These are phyloP conservation scores for Oreochromis spilurus DNA, from an alignment of 2,113 vertebrate genomes.

Conservation along the genomic window DNA sequence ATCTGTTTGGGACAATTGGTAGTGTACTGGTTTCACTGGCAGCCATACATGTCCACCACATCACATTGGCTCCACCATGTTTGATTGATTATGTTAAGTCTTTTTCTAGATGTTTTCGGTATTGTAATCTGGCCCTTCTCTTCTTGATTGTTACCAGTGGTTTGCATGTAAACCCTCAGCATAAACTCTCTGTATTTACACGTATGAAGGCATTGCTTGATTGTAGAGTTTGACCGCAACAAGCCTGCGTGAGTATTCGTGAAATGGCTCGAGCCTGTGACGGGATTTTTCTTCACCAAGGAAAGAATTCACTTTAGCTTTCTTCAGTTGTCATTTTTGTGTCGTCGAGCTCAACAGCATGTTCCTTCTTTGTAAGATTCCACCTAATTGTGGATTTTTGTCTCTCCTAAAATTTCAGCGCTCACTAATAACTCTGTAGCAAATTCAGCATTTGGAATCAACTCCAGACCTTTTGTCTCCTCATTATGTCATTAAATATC, in stretches of 20 bases:
- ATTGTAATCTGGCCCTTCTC: background rate
- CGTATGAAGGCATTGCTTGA: background rate
- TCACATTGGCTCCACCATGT: background rate
- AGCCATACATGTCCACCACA: background rate
- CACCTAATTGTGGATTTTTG: background rate
- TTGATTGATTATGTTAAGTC: background rate
- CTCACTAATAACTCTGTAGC: background rate
- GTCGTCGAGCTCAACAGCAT: background rate
- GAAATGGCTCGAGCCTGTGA: background rate
- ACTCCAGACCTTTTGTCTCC: background rate
- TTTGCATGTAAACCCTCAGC: background rate
- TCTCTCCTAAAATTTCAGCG: background rate
- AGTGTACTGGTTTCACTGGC: background rate
- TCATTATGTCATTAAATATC: background rate
- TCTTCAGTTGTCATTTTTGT: background rate
- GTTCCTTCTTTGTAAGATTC: background rate
- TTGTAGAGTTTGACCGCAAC: background rate
- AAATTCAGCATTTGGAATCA: background rate
- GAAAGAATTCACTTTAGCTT: background rate
- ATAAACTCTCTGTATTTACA: background rate
- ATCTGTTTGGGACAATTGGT: background rate
- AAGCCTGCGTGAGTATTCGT: background rate
- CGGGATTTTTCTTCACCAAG: background rate
- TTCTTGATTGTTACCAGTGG: background rate
- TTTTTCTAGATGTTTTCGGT: background rate